A percentile compares a stretch with the other conserved stretches of the same genome.
phyloP scores from a whole-genome alignment of 92 coral and sea anemone species.

The Phymanthus crucifer region DNA sequence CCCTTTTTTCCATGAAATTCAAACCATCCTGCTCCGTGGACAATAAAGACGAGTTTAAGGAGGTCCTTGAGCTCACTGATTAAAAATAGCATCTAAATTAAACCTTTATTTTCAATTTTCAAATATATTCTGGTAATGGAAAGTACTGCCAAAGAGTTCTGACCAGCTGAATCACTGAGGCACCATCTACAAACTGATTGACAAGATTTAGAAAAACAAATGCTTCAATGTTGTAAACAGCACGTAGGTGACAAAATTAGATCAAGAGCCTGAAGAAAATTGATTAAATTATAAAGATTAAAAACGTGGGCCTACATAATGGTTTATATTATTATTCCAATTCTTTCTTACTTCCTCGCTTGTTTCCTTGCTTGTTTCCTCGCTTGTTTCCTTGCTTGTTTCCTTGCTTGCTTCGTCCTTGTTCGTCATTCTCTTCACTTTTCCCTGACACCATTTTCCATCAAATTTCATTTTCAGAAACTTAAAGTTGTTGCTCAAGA shows the following conservation, averaged over 20 bases:
- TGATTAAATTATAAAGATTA: neutral
- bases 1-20: too few relatives aligned
- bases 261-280: neutral
- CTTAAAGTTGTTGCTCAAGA: slow-evolving; percentile 91
- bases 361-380: neutral
- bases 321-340: neutral
- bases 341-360: neutral
- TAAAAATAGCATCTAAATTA: neutral
- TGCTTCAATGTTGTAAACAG: neutral
- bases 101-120: neutral
- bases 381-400: too few relatives aligned
- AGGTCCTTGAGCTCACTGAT: neutral
- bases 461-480: slow-evolving; percentile 53
- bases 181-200: neutral
- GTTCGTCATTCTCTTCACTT: neutral
- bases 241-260: neutral
- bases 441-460: neutral
- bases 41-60: neutral
- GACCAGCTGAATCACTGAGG: neutral
- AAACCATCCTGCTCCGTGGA: too few relatives aligned
- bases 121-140: neutral
- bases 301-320: neutral
- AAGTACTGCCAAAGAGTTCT: neutral
- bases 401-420: neutral
- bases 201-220: slow-evolving; percentile 2